These are phyloP conservation scores for Gallinago media DNA, from an alignment of 2,113 vertebrate genomes.

Conservation along the genomic window DNA sequence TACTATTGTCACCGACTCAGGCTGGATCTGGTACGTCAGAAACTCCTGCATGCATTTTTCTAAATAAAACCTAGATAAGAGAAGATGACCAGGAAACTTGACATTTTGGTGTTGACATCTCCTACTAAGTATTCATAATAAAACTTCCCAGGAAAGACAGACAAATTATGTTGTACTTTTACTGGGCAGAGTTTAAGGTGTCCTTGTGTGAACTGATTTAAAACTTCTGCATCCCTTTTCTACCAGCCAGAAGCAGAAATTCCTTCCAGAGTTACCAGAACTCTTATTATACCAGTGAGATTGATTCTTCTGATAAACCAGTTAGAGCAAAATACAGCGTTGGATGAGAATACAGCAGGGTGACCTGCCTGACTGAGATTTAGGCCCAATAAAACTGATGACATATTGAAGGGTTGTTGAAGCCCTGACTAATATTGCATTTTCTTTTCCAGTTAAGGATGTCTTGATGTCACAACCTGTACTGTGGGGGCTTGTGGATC, in stretches of 20 bases:
- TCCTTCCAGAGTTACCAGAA: conserved; percentile 12
- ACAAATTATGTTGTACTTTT: not conserved
- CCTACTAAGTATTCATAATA: conserved; percentile 6
- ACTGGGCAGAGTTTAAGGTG: conserved; percentile 13
- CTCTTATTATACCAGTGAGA: not conserved
- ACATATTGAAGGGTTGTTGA: not conserved
- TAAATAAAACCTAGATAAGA: conserved; percentile 30
- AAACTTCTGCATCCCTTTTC: conserved; percentile 38
- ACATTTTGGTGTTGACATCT: not conserved
- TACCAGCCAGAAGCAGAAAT: not conserved
- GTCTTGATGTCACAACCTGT: not conserved
- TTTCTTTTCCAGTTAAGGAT: not conserved
- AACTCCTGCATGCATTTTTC: conserved; percentile 13
- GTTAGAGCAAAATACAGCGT: not conserved
- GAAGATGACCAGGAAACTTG: conserved; percentile 15
- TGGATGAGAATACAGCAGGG: not conserved
- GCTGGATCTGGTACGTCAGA: not conserved
- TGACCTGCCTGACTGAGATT: conserved; percentile 2
- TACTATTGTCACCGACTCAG: not conserved
- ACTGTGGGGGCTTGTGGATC: not conserved
- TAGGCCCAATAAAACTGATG: not conserved
- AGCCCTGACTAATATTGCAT: not conserved
- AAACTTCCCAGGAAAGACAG: not conserved
- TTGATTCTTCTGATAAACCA: conserved; percentile 26
- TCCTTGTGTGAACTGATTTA: conserved; percentile 14